Evolutionary conservation across 2,888 invertebrate genomes (phyloP).

Genomic region (Parelbella ahira): DNA sequence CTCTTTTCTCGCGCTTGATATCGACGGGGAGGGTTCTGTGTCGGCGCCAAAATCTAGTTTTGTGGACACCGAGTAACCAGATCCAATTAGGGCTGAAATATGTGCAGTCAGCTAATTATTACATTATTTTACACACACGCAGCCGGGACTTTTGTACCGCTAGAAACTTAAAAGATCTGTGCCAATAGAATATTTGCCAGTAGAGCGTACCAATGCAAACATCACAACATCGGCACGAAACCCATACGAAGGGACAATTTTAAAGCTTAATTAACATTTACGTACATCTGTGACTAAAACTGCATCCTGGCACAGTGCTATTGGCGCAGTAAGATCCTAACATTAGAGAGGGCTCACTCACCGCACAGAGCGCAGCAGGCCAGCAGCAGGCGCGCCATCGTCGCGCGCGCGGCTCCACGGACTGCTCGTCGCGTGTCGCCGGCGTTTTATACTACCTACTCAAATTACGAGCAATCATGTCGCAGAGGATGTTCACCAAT

Average conservation of each 20-base stretch:
- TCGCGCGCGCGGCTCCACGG: slow-evolving; percentile 40
- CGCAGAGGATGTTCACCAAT: slow-evolving; percentile 64
- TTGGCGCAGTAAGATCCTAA: neutral
- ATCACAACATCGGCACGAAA: no score
- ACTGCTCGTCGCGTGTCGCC: slow-evolving; percentile 46
- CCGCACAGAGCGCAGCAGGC: slow-evolving; percentile 48
- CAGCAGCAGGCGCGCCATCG: slow-evolving; percentile 46
- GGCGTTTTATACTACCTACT: slow-evolving; percentile 68
- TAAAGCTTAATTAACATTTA: no score
- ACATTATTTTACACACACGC: no score
- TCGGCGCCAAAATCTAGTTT: slow-evolving; percentile 36
- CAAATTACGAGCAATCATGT: slow-evolving; percentile 69
- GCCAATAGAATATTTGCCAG: no score
- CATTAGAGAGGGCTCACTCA: slow-evolving; percentile 37
- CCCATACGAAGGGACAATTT: no score
- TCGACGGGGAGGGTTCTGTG: slow-evolving; percentile 24
- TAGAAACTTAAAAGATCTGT: no score
- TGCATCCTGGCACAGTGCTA: no score
- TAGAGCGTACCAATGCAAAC: no score
- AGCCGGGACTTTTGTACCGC: no score
- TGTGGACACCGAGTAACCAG: slow-evolving; percentile 30
- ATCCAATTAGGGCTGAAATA: slow-evolving; percentile 27
- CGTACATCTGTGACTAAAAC: no score
- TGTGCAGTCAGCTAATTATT: neutral
- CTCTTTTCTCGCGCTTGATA: slow-evolving; percentile 30